Conservation (phyloP, 2,888 invertebrate species). For the Cinara cedri region DNA sequence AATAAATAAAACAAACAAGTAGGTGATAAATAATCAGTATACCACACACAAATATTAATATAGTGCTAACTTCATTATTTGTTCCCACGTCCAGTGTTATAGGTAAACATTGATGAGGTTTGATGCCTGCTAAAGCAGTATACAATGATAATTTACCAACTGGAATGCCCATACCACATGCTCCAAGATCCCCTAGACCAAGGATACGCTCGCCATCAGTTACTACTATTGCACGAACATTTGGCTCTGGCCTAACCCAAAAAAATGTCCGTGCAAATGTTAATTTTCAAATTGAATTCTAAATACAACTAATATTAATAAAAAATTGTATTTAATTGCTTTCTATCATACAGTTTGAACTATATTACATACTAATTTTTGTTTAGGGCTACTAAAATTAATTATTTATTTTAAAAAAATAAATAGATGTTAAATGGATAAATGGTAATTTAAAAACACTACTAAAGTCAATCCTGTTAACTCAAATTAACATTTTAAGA, state of each 20-base stretch:
- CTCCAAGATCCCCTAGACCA: slow-evolving; percentile 94
- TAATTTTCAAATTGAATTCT: slow-evolving; percentile 20
- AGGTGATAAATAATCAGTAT: background rate
- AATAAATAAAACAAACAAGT: slow-evolving; percentile 23
- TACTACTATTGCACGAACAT: slow-evolving; percentile 86
- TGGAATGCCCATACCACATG: slow-evolving; percentile 97
- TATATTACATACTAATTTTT: too few species aligned
- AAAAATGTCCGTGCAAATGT: slow-evolving; percentile 50
- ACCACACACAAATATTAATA: slow-evolving; percentile 12
- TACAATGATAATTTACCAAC: slow-evolving; percentile 96
- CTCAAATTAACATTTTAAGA: too few species aligned
- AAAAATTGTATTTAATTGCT: background rate
- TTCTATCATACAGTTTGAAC: too few species aligned
- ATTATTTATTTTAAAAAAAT: too few species aligned
- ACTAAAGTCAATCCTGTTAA: too few species aligned
- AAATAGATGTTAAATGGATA: too few species aligned
- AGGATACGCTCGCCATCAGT: slow-evolving; percentile 98
- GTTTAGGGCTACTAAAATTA: too few species aligned
- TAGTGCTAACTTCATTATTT: slow-evolving; percentile 75
- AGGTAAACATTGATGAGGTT: slow-evolving; percentile 92
- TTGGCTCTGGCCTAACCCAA: slow-evolving; percentile 76
- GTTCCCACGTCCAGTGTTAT: slow-evolving; percentile 94
- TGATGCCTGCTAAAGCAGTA: slow-evolving; percentile 95
- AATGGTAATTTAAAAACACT: too few species aligned
- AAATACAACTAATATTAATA: slow-evolving; percentile 8